Conservation (phyloP, 2,888 invertebrate genomes). For the Drosophila prolongata region DNA sequence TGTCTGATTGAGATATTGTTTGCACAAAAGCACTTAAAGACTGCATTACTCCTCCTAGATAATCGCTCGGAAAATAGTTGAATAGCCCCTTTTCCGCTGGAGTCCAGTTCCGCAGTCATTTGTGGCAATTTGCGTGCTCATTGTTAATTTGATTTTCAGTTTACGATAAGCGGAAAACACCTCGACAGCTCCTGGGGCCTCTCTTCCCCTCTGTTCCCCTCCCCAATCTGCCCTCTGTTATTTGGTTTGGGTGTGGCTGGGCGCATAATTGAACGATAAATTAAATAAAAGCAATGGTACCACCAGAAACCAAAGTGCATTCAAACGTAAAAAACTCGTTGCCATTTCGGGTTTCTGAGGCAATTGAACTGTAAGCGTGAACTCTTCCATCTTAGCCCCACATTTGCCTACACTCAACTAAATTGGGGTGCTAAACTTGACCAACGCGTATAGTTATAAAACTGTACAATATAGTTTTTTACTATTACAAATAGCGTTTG, state of each 20-base stretch:
- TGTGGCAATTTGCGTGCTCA: conserved; percentile 72
- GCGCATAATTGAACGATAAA: conserved; percentile 77
- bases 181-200: conserved; percentile 37
- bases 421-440: no score
- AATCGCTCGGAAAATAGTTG: conserved; percentile 28
- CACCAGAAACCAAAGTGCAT: conserved; percentile 44
- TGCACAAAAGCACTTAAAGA: conserved; percentile 43
- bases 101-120: conserved; percentile 51
- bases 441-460: no score
- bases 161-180: conserved; percentile 65
- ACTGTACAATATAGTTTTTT: no score
- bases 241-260: conserved; percentile 45
- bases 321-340: conserved; percentile 31
- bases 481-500: no score
- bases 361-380: conserved; percentile 58
- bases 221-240: background rate
- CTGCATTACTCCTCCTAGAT: conserved; percentile 33
- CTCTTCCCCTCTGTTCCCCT: background rate
- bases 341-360: conserved; percentile 32
- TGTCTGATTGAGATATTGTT: conserved; percentile 38
- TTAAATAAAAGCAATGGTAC: conserved; percentile 50
- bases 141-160: conserved; percentile 73
- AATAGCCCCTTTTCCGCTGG: conserved; percentile 17
- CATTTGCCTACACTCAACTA: no score
- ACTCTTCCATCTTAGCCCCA: conserved; percentile 11